A percentile compares a stretch with the other conserved stretches of the same genome.
Evolutionary conservation across 2,888 invertebrate species (phyloP).

Genomic region (Autographa gamma): DNA sequence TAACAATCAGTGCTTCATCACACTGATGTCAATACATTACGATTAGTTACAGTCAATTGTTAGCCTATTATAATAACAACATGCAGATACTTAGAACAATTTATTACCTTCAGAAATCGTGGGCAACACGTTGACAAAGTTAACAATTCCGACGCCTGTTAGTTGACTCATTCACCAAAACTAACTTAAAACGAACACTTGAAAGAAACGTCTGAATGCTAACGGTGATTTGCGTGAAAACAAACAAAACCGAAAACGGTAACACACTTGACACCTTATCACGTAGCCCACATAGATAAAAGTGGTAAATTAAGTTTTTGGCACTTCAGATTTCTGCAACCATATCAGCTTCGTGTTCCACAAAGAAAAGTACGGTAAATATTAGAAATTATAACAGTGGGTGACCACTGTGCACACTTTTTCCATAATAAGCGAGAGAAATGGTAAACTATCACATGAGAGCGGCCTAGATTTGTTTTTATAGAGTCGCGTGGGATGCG

Average conservation of each 20-base stretch:
- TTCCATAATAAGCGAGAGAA: constrained; percentile 77
- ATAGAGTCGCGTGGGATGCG: constrained; percentile 67
- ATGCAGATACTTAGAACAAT: constrained; percentile 16
- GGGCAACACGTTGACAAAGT: constrained; percentile 87
- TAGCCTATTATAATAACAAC: constrained; percentile 30
- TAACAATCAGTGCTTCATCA: constrained; percentile 43
- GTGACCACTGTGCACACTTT: constrained; percentile 75
- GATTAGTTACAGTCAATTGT: constrained; percentile 38
- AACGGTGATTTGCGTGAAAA: constrained; percentile 66
- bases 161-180: constrained; percentile 88
- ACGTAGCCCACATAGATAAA: constrained; percentile 84
- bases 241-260: constrained; percentile 70
- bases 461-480: constrained; percentile 75
- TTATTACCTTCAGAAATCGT: constrained; percentile 86
- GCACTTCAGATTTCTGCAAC: constrained; percentile 72
- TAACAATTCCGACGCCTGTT: constrained; percentile 87
- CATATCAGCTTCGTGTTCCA: constrained; percentile 59
- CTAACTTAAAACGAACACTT: constrained; percentile 70
- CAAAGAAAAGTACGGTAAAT: constrained; percentile 47
- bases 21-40: constrained; percentile 33
- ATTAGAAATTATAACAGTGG: constrained; percentile 67
- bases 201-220: constrained; percentile 72
- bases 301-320: constrained; percentile 69
- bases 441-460: constrained; percentile 79
- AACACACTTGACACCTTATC: constrained; percentile 81